Evolutionary conservation across 2,797 vertebrate species (phyloP), one percentile per base, ranked within the genome.

Genomic region (Xenops minutus): DNA sequence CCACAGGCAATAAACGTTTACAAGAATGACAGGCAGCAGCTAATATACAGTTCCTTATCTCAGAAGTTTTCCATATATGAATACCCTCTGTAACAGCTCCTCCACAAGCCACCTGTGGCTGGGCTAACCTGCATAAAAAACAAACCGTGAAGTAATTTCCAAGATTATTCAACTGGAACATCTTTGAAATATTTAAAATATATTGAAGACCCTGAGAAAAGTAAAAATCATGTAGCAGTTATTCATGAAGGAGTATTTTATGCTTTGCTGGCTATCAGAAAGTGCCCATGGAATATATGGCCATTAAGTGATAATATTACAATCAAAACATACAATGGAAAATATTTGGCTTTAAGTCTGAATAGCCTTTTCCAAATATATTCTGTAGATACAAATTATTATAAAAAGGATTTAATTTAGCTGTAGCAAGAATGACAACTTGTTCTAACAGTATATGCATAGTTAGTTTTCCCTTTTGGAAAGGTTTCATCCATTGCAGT

Each of bases 331-430:
- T 41, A 59, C 72, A 61, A 54, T 4, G 81, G 77, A 76, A 90
- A 84, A 86, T 76, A 82, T 69, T 78, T 90, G 48, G 59, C 83
- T 93, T 44, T 34, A 90, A 63, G 58, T 73, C 73, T 73, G 69
- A 95, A 93, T 78, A 92, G 71, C 44, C 58, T 81, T 93, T 93
- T 76, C 73, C 37, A 93, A 90, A 88, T 52, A 84, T 7, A 90
- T 71, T 79, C 66, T 1, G 1, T 27, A 69, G 55, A 76, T 14
- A 91, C 19, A 59, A 88, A 83, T 73, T 61, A 62, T 78, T 86
- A 67, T 32, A 7, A 86, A 86, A 93, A 85, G 30, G 43, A 81
- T 89, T 88, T 88, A 78, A 73, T 88, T 92, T 79, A 89, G 43
- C 68, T 66, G 20, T 34, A 74, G 22, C 56, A 85, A 87, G 44